Conservation (phyloP, 2,888 invertebrate genomes). For the Chironomus tentans region DNA sequence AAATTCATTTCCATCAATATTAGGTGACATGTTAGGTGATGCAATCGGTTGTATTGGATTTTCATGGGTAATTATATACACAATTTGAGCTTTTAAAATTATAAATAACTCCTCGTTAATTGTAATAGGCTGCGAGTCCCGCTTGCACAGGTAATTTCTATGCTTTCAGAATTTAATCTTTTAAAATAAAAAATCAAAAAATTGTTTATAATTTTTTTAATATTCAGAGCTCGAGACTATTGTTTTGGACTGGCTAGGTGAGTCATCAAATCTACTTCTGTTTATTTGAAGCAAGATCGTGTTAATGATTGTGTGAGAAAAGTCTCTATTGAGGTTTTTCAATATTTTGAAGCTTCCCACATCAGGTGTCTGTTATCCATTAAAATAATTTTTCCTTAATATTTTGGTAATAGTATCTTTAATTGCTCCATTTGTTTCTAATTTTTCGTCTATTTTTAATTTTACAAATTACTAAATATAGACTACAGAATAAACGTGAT, state of each 20-base stretch:
- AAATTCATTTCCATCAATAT: constrained; percentile 91
- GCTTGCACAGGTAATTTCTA: constrained; percentile 58
- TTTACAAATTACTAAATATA: too few species aligned
- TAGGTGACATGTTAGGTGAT: constrained; percentile 94
- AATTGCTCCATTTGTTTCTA: too few species aligned
- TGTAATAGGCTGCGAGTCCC: constrained; percentile 82
- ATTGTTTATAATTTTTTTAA: not conserved
- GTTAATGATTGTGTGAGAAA: not conserved
- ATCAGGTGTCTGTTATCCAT: too few species aligned
- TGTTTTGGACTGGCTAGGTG: constrained; percentile 90
- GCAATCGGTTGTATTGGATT: constrained; percentile 97
- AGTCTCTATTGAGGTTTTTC: too few species aligned
- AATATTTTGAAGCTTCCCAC: too few species aligned
- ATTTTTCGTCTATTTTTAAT: too few species aligned
- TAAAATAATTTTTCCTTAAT: too few species aligned
- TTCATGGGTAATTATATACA: constrained; percentile 69
- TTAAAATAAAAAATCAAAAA: not conserved
- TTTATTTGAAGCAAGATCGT: not conserved
- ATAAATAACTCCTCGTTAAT: not conserved
- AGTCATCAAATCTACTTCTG: constrained; percentile 33
- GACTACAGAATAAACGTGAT: too few species aligned
- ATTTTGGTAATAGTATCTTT: too few species aligned
- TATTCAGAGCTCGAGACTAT: constrained; percentile 77
- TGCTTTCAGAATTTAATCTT: not conserved
- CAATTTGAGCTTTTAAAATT: not conserved